Percentiles rank a stretch among this genome's conserved stretches.
phyloP scores from a whole-genome alignment of 1,140 invertebrate species.

The Ceratina australensis region DNA sequence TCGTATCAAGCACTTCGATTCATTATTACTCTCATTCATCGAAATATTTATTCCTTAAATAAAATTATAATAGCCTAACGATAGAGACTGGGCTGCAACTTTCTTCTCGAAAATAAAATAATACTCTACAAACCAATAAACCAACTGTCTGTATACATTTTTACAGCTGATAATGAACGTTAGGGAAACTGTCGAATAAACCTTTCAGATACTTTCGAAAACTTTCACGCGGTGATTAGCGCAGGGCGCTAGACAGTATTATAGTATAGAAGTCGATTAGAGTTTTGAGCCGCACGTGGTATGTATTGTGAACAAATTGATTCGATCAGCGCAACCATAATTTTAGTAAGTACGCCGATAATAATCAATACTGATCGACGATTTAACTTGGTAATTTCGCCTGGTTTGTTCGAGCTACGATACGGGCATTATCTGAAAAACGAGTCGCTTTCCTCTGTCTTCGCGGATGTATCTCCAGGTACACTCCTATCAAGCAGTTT shows the following conservation, averaged over 20 bases:
- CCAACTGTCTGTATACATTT: no score
- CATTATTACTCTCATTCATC: no score
- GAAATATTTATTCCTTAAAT: no score
- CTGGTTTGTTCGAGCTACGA: background rate
- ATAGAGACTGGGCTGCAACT: no score
- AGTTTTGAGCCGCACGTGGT: background rate
- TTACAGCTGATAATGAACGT: no score
- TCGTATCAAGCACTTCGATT: no score
- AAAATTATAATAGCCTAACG: no score
- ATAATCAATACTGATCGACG: slow-evolving; percentile 3
- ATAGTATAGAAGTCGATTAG: background rate
- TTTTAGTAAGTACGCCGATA: background rate
- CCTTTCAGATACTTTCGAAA: background rate
- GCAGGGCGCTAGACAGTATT: background rate
- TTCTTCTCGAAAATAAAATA: no score
- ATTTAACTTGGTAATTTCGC: background rate
- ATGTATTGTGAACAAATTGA: background rate
- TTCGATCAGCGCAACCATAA: background rate
- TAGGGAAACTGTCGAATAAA: background rate
- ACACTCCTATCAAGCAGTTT: no score
- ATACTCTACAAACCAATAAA: no score
- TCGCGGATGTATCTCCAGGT: background rate
- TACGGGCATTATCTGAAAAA: background rate
- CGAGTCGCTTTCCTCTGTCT: slow-evolving; percentile 1
- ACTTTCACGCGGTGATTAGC: slow-evolving; percentile 2